Base-by-base conservation (phyloP, 2,888 invertebrate genomes). In the Sycophila texana region DNA sequence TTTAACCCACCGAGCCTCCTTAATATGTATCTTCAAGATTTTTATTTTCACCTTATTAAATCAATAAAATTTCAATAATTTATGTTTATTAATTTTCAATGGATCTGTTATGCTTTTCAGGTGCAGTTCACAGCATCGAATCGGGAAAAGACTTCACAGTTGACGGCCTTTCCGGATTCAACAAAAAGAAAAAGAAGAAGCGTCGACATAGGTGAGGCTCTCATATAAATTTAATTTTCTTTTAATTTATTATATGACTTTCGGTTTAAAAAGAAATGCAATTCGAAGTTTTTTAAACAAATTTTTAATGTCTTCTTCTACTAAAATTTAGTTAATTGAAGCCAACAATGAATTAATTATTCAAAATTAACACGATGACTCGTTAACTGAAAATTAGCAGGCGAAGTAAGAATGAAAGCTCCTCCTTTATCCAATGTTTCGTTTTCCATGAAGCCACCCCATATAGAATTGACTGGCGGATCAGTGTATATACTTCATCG, bases 121-220 rank as follows among this genome's bases (percentile, higher is more conserved):
- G 94, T 81, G 92, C 94, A 73, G 93, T 93, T n/a, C 95, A 95
- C 83, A 87, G 85, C 84, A 90, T 95, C 90, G 95, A 96, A 85
- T 94, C 94, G 83, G 94, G 94, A 83, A 96, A 96, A 91, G 96
- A 96, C 89, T 96, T 96, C 91, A 94, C 95, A 74, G 94, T 96
- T 82, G 96, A 96, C 90, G 95, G 95, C 13, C 93, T 96, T 83
- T 94, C 94, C 83, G 95, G 95, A 79, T 96, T 95, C 92, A 95
- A 94, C 88, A 95, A 96, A 89, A 97, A 97, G 92, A 97, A 97
- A 91, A 97, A 97, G 93, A 97, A 97, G 93, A 97, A 97, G 92
- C 94, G 97, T 88, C 94, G 97, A 89, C 97, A 98, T 92, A 96
- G 96, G 96, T 96, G 93, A 93, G 91, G 18, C 76, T 47, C 76